Conservation (phyloP, 2,113 vertebrate species). For the Piprites chloris region DNA sequence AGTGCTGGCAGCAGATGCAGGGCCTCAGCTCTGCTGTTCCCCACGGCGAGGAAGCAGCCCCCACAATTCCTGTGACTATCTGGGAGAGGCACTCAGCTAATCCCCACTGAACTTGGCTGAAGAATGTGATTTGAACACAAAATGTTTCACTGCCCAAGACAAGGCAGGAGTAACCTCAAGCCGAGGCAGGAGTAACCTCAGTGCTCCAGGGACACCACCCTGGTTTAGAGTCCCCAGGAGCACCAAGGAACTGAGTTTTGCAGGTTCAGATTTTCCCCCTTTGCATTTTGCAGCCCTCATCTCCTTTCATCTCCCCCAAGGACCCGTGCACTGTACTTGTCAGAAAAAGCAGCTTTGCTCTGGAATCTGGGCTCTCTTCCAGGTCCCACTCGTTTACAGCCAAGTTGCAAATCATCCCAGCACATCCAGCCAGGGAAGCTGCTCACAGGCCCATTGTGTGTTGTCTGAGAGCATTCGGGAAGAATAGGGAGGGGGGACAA, state of each 20-base stretch:
- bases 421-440: conserved; percentile 29
- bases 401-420: conserved; percentile 44
- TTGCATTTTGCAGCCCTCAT: background rate
- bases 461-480: conserved; percentile 13
- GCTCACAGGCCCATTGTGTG: background rate
- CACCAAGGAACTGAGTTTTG: background rate
- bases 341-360: conserved; percentile 30
- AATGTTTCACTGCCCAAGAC: background rate
- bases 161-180: background rate
- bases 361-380: conserved; percentile 58
- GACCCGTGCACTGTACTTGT: background rate
- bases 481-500: background rate
- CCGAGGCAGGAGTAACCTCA: background rate
- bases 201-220: background rate
- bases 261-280: background rate
- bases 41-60: background rate
- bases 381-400: conserved; percentile 31
- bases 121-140: background rate
- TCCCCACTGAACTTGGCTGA: background rate
- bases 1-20: background rate
- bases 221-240: background rate
- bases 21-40: background rate
- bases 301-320: conserved; percentile 16
- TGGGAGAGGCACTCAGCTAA: background rate
- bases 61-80: background rate